A percentile compares a stretch with the other conserved stretches of the same genome.
Evolutionary conservation across 2,113 vertebrate species (phyloP).

Genomic region (Pachypanchax playfairii): DNA sequence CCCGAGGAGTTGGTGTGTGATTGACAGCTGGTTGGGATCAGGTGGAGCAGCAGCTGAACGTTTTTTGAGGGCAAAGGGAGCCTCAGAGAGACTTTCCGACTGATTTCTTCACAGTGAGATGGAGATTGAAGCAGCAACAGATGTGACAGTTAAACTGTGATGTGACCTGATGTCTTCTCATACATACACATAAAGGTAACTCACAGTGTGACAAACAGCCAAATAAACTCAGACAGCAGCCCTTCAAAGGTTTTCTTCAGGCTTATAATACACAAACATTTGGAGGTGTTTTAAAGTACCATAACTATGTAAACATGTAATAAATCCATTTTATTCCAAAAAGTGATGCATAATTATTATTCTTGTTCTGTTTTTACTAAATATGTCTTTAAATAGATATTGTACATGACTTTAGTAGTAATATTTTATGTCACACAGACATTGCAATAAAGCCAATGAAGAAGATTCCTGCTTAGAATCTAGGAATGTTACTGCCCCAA

Average conservation of each 20-base stretch:
- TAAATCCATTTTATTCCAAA: too few species aligned
- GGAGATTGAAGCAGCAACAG: constrained; percentile 15
- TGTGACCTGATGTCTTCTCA: constrained; percentile 8
- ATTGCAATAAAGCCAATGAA: too few species aligned
- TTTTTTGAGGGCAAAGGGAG: constrained; percentile 33
- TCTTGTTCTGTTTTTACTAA: too few species aligned
- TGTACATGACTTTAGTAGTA: too few species aligned
- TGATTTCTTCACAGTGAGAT: constrained; percentile 10
- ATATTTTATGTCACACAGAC: too few species aligned
- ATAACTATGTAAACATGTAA: too few species aligned
- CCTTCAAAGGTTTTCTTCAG: not conserved
- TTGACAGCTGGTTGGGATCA: constrained; percentile 49
- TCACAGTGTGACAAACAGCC: not conserved
- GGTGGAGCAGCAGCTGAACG: constrained; percentile 39
- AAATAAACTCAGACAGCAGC: not conserved
- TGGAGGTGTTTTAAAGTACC: too few species aligned
- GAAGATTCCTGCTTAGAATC: too few species aligned
- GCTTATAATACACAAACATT: not conserved
- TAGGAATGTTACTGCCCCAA: too few species aligned
- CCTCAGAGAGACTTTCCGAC: constrained; percentile 37
- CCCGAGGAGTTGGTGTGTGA: constrained; percentile 9
- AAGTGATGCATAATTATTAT: too few species aligned
- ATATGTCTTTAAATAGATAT: too few species aligned
- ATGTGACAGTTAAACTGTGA: constrained; percentile 37
- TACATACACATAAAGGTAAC: not conserved